Evolutionary conservation across 2,113 vertebrate species (phyloP), one percentile per base, ranked within the genome.

Genomic region (Xerus inauris): DNA sequence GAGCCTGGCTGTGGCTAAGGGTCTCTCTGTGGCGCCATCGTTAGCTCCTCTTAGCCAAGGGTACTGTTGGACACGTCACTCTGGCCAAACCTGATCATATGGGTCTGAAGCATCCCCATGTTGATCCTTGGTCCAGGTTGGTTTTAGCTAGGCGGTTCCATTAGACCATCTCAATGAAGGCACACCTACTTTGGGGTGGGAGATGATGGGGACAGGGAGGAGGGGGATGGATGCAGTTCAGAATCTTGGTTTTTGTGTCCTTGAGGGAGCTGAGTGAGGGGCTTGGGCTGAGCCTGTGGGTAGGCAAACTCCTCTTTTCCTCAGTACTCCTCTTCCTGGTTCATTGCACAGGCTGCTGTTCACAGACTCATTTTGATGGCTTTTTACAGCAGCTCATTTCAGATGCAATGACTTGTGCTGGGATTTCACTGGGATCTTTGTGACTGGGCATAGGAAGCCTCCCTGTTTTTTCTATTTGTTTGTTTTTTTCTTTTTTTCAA

Each of bases 1-100:
- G 97, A 98, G 98, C 98, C 96, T 96, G 97, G 0, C 98, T n/a
- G 30, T 79, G 97, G 97, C 97, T 97, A 83, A 96, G 97, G 97
- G 97, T 98, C 98, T 98, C 97, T 98, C 62, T 22, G 77, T 85
- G 97, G 96, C 30, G 51, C 93, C 87, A 59, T 7, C 1, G 65
- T 84, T 72, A 81, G 38, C 47, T 81, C 54, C 45, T 64, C 64
- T 57, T 57, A 19, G 19, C 6, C 8, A 80, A 87, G 64, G 77
- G 5, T 49, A 49, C 38, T 10, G 0, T 6, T 45, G 59, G 72
- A 38, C 9, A 0, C 0, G 19, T 76, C 80, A 45, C 6, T 45
- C 28, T 64, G n/a, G 69, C 32, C 28, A 30, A 7, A 17, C 86
- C 80, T 67, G 42, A n/a, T 47, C 40, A 0, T 5, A 14, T 10